Conservation (phyloP, 2,888 invertebrate species). For the Panzeria rudis region DNA sequence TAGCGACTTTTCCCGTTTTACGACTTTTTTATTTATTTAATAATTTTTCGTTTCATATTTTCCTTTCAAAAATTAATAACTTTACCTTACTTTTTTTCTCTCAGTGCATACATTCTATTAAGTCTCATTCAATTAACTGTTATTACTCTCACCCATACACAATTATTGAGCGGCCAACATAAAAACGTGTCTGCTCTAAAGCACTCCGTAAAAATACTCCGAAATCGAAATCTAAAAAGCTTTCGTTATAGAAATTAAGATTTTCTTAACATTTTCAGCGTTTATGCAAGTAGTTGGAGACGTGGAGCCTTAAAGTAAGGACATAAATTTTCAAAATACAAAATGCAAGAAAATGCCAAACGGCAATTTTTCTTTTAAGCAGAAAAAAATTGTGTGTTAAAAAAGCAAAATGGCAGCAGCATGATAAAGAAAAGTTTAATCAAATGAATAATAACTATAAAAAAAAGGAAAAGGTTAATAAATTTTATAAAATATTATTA, state of each 20-base stretch:
- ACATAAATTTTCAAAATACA: slow-evolving; percentile 73
- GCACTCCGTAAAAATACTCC: slow-evolving; percentile 43
- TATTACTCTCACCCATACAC: slow-evolving; percentile 6
- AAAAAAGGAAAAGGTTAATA: slow-evolving; percentile 26
- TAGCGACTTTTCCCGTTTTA: no score
- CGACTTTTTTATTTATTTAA: no score
- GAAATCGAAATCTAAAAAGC: slow-evolving; percentile 75
- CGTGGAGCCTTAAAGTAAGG: slow-evolving; percentile 81
- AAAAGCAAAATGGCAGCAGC: slow-evolving; percentile 34
- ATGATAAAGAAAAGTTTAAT: slow-evolving; percentile 19
- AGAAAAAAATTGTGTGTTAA: slow-evolving; percentile 32
- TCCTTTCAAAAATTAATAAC: neutral
- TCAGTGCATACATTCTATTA: slow-evolving; percentile 14
- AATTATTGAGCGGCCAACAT: slow-evolving; percentile 6
- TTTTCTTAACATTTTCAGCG: slow-evolving; percentile 65
- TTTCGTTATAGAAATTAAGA: slow-evolving; percentile 73
- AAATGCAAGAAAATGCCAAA: slow-evolving; percentile 57
- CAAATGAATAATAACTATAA: slow-evolving; percentile 14
- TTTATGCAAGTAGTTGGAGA: slow-evolving; percentile 80
- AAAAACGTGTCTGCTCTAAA: slow-evolving; percentile 49
- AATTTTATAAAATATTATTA: slow-evolving; percentile 7
- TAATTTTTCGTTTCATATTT: no score
- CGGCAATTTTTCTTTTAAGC: slow-evolving; percentile 55
- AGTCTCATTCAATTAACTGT: slow-evolving; percentile 36
- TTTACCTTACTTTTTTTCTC: slow-evolving; percentile 8